phyloP scores from a whole-genome alignment of 2,113 vertebrate genomes.

The Geococcyx californianus region DNA sequence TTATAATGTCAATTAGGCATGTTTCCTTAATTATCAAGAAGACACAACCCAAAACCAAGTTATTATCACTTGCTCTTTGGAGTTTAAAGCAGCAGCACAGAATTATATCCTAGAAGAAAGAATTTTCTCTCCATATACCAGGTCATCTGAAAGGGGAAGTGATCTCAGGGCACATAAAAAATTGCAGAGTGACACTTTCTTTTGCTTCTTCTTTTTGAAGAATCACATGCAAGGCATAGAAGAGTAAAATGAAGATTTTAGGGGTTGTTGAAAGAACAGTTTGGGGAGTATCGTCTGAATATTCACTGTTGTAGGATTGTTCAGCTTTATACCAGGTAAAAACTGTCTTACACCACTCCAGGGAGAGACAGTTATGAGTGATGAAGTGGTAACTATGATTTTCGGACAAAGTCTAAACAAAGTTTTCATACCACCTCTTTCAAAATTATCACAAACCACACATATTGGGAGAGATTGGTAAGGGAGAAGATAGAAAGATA shows the following conservation, averaged over 20 bases:
- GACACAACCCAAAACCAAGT: not conserved
- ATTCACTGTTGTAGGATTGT: not conserved
- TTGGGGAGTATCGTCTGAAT: not conserved
- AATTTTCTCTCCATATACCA: not conserved
- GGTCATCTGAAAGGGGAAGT: not conserved
- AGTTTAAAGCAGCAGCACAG: not conserved
- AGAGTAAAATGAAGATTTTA: not conserved
- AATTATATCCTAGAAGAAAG: not conserved
- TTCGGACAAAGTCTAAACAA: not conserved
- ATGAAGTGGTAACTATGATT: not conserved
- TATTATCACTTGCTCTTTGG: not conserved
- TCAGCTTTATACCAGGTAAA: not conserved
- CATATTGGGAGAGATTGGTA: not conserved
- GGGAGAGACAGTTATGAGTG: not conserved
- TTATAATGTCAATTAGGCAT: not conserved
- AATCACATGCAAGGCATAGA: not conserved
- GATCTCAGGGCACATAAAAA: not conserved
- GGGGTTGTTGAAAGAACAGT: not conserved
- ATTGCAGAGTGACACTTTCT: not conserved
- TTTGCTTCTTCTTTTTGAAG: not conserved
- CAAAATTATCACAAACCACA: not conserved
- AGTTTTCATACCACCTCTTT: not conserved
- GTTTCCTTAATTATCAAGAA: not conserved
- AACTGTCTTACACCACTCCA: not conserved
- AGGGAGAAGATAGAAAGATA: not conserved